These are phyloP conservation scores for Tridacna gigas DNA, from an alignment of 2,888 invertebrate species.

Conservation along the genomic window DNA sequence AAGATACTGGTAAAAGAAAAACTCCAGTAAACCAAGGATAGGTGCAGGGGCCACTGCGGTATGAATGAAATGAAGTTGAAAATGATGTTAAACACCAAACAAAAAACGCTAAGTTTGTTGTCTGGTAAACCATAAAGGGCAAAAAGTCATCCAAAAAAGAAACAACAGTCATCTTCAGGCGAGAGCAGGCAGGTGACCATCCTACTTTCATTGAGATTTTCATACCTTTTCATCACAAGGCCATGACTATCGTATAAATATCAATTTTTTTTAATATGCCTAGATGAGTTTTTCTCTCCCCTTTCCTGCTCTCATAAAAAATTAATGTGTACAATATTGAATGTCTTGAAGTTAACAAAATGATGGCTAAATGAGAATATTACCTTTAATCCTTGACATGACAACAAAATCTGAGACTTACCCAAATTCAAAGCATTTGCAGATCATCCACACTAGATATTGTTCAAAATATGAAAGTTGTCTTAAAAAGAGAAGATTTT, in stretches of 20 bases:
- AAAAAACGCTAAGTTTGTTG: neutral
- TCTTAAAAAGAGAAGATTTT: neutral
- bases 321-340: conserved; percentile 15
- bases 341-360: neutral
- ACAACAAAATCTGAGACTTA: too few species aligned
- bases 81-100: too few species aligned
- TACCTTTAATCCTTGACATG: neutral
- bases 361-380: neutral
- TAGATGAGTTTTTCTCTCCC: conserved; percentile 6
- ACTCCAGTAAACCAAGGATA: too few species aligned
- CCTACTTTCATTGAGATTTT: conserved; percentile 49
- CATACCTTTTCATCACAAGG: conserved; percentile 52
- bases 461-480: too few species aligned
- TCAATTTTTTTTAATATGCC: conserved; percentile 23
- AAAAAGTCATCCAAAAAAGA: neutral
- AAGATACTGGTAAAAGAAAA: too few species aligned
- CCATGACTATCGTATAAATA: conserved; percentile 50
- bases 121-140: neutral
- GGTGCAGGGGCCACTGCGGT: too few species aligned
- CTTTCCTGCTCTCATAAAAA: neutral
- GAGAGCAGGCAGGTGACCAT: conserved; percentile 12
- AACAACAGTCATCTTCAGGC: neutral
- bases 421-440: too few species aligned
- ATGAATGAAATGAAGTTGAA: too few species aligned
- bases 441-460: too few species aligned